phyloP scores from a whole-genome alignment of 1,140 invertebrate genomes.

The Psix sp. region DNA sequence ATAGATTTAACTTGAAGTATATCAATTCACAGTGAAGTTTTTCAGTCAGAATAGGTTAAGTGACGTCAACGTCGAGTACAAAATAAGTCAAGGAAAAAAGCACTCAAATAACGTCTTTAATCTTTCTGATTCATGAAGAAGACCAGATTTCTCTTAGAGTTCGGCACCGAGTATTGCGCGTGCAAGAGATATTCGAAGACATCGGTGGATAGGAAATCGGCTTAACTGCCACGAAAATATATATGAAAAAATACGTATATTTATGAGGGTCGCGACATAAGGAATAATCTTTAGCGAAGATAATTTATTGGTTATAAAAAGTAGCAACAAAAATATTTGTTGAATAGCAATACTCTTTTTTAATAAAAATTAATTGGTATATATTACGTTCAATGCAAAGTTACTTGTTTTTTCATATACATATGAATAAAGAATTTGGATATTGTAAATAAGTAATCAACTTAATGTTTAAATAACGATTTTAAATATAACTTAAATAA shows the following conservation, averaged over 20 bases:
- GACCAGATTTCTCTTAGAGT: slow-evolving; percentile 68
- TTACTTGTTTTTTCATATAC: too few species aligned
- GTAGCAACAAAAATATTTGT: slow-evolving; percentile 33
- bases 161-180: slow-evolving; percentile 69
- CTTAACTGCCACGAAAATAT: slow-evolving; percentile 72
- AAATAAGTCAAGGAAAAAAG: slow-evolving; percentile 61
- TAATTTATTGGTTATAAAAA: slow-evolving; percentile 74
- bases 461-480: too few species aligned
- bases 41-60: slow-evolving; percentile 46
- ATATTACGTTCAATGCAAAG: too few species aligned
- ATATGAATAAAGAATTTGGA: too few species aligned
- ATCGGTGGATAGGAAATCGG: slow-evolving; percentile 76
- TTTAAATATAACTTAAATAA: too few species aligned
- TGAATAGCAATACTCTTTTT: too few species aligned
- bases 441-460: too few species aligned
- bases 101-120: slow-evolving; percentile 68
- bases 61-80: slow-evolving; percentile 31
- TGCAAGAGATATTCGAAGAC: slow-evolving; percentile 68
- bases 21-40: too few species aligned
- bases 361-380: too few species aligned
- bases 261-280: slow-evolving; percentile 77
- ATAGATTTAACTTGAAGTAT: too few species aligned
- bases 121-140: slow-evolving; percentile 73
- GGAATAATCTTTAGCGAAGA: slow-evolving; percentile 75
- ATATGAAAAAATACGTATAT: slow-evolving; percentile 74